Base-by-base conservation (phyloP, 2,797 vertebrate genomes). In the Myiotriccus ornatus region DNA sequence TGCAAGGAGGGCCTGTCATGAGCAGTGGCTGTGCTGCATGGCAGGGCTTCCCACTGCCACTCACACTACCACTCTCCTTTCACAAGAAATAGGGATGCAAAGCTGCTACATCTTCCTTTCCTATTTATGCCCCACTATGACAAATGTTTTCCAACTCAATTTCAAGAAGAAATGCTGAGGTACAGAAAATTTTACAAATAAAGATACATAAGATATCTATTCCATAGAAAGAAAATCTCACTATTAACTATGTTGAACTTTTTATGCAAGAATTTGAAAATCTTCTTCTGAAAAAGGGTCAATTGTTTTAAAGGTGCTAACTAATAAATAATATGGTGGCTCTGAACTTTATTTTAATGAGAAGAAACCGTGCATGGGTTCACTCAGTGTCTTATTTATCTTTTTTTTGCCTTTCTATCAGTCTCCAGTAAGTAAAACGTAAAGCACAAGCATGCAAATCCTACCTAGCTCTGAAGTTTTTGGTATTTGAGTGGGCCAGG, bases 401-500 rank as follows among this genome's bases (percentile, higher is more conserved):
- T 81, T 75, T 93, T 75, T 93, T 53, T 52, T 43, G 19, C 35
- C 37, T 70, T 85, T 67, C 41, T 57, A 17, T 80, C 65, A 39
- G 28, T 62, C 65, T 78, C 32, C 39, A 47, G 6, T 28, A 94
- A 92, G 27, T 43, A 73, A 78, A 95, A 81, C 35, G 28, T 73
- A 84, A 86, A 56, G 73, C 56, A 84, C 41, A 44, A 83, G 41
- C 14, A 49, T 67, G 69, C 16, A 89, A 89, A 94, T 92, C 93
- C 67, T 93, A 69, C 63, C 62, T 86, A 81, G 47, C 55, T 91
- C 65, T 94, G 84, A 84, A 91, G 44, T 53, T 89, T 93, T 81
- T 92, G 87, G 94, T 50, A 17, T 78, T 76, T 93, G 82, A 94
- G 91, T 91, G 89, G 93, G 69, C 55, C 92, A 62, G 53, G 53